Evolutionary conservation across 2,797 vertebrate species (phyloP), one percentile per base, ranked within the genome.

Genomic region (Danionella dracula): DNA sequence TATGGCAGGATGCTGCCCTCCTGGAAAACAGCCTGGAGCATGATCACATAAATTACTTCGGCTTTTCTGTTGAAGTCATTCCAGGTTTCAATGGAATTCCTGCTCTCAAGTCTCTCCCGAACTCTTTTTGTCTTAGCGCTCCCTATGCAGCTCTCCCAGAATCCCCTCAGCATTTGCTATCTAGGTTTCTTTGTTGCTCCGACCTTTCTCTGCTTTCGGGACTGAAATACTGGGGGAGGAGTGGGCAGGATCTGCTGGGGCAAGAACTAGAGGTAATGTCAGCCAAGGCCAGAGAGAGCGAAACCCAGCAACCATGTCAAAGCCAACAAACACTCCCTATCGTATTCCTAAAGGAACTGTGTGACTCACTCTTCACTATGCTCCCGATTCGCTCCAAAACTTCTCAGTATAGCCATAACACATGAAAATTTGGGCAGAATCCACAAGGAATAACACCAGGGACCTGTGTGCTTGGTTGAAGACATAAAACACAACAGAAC

Each of bases 251-350:
- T 71, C 42, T 68, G 67, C 70, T 20, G 37, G 63, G 72, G 63
- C 71, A 76, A 62, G 72, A 79, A 57, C 67, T 54, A 58, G 40
- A 34, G 40, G 63, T 72, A 54, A 74, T 64, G 69, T 76, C 72
- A 74, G 55, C 64, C 76, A 60, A 65, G 66, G 49, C 70, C 56
- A 56, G 54, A 51, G 49, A 70, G 53, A 64, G 58, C 58, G 59
- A 67, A 72, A 74, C 65, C 66, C 53, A 70, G 70, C 58, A 74
- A 74, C 67, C 17, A 59, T 65, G 58, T 44, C 49, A 58, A 70
- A 65, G 37, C 62, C 51, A 69, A 68, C 59, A 63, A 66, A 68
- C 64, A 72, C 57, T 61, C 57, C 68, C 58, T 66, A 66, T 66
- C 53, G 57, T 21, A 71, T 58, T 59, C 40, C 58, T 38, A 51